These are phyloP conservation scores for Margaritifera margaritifera DNA, from an alignment of 2,888 invertebrate genomes.

Conservation along the genomic window DNA sequence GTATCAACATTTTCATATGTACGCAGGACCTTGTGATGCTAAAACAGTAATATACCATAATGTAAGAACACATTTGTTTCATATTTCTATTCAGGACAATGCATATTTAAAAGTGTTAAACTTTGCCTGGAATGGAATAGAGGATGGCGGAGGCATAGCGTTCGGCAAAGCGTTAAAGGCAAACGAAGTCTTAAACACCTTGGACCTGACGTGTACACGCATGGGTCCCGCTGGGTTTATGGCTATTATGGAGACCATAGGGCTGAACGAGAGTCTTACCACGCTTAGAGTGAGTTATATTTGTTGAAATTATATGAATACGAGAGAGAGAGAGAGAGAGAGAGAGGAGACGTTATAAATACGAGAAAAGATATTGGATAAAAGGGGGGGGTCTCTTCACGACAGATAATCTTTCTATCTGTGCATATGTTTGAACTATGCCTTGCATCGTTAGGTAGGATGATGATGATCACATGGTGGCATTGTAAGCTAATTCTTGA, in stretches of 20 bases:
- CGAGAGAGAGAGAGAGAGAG: too few species aligned
- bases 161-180: conserved; percentile 57
- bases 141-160: conserved; percentile 63
- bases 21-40: not conserved
- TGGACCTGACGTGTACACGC: conserved; percentile 65
- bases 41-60: not conserved
- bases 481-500: too few species aligned
- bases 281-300: conserved; percentile 42
- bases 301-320: too few species aligned
- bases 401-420: too few species aligned
- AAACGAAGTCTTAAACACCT: conserved; percentile 57
- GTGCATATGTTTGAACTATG: too few species aligned
- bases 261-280: conserved; percentile 56
- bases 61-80: not conserved
- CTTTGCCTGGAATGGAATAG: conserved; percentile 70
- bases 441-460: too few species aligned
- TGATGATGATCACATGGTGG: too few species aligned
- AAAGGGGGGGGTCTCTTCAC: too few species aligned
- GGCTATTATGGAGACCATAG: conserved; percentile 54
- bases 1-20: too few species aligned
- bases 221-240: conserved; percentile 64
- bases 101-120: conserved; percentile 57
- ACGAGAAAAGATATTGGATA: too few species aligned
- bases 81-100: conserved; percentile 58
- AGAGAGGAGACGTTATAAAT: too few species aligned